Conservation (phyloP, 2,113 vertebrate genomes). For the Podarcis raffonei region DNA sequence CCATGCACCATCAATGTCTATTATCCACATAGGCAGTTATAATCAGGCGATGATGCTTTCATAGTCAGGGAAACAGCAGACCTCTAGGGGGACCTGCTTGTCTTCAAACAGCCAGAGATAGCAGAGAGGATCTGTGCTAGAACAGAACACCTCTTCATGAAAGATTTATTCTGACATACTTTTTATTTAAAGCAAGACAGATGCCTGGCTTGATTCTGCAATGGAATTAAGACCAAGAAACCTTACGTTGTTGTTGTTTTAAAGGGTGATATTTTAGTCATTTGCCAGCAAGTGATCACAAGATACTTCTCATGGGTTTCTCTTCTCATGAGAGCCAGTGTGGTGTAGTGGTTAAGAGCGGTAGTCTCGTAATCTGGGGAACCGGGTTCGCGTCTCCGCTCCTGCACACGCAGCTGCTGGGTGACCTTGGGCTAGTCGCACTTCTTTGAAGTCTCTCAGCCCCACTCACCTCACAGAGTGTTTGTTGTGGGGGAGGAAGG, state of each 20-base stretch:
- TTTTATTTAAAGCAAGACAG: slow-evolving; percentile 6
- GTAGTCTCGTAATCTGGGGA: no score
- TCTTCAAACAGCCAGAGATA: not conserved
- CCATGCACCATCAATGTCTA: not conserved
- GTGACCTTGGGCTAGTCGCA: no score
- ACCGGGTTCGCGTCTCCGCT: no score
- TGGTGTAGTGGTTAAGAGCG: no score
- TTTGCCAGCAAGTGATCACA: not conserved
- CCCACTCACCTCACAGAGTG: no score
- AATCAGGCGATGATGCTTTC: not conserved
- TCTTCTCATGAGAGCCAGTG: no score
- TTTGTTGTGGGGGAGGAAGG: no score
- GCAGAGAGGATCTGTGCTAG: not conserved
- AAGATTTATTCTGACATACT: not conserved
- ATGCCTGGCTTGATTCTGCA: not conserved
- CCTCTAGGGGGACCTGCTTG: not conserved
- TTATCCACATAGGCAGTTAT: not conserved
- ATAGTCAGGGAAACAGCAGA: not conserved
- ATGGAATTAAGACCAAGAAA: not conserved
- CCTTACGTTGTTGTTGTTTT: not conserved
- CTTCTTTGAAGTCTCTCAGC: no score
- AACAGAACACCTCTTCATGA: not conserved
- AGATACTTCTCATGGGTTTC: not conserved
- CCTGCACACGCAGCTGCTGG: no score
- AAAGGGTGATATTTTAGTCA: not conserved